Percentiles rank a stretch among this genome's conserved stretches.
Conservation (phyloP, 1,140 invertebrate genomes). For the Hyles vespertilio region DNA sequence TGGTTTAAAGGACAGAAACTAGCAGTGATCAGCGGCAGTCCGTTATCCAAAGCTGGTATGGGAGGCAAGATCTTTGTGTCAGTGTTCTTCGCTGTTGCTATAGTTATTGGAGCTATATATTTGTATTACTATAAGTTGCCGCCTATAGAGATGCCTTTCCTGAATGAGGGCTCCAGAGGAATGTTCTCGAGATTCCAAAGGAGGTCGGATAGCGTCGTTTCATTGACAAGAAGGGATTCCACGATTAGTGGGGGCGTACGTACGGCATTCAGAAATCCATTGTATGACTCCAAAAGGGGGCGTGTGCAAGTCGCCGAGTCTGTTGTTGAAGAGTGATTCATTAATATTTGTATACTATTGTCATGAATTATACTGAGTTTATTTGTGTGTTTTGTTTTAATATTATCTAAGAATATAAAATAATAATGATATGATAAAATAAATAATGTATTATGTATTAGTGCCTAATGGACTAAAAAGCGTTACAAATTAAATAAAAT, state of each 20-base stretch:
- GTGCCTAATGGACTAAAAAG: no score
- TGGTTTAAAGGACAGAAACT: conserved; percentile 33
- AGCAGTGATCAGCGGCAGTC: conserved; percentile 43
- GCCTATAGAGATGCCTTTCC: conserved; percentile 28
- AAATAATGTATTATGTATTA: no score
- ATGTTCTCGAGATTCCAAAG: conserved; percentile 49
- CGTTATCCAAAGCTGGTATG: conserved; percentile 36
- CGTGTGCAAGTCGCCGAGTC: conserved; percentile 40
- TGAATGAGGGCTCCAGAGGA: conserved; percentile 21
- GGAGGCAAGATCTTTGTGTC: conserved; percentile 51
- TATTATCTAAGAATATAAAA: no score
- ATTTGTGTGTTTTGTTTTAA: no score
- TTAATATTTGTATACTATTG: no score
- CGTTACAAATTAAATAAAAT: no score
- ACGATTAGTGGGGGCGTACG: conserved; percentile 21
- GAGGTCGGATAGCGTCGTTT: conserved; percentile 59
- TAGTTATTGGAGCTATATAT: conserved; percentile 41
- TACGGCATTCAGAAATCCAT: conserved; percentile 61
- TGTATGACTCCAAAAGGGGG: conserved; percentile 58
- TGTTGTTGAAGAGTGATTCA: conserved; percentile 23
- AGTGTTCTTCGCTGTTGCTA: conserved; percentile 46
- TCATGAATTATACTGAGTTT: no score
- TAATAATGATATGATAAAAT: no score
- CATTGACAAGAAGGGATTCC: conserved; percentile 58
- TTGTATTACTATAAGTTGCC: conserved; percentile 56